Evolutionary conservation across 2,888 invertebrate species (phyloP), one percentile per base, ranked within the genome.

Genomic region (Tetragonula carbonaria): DNA sequence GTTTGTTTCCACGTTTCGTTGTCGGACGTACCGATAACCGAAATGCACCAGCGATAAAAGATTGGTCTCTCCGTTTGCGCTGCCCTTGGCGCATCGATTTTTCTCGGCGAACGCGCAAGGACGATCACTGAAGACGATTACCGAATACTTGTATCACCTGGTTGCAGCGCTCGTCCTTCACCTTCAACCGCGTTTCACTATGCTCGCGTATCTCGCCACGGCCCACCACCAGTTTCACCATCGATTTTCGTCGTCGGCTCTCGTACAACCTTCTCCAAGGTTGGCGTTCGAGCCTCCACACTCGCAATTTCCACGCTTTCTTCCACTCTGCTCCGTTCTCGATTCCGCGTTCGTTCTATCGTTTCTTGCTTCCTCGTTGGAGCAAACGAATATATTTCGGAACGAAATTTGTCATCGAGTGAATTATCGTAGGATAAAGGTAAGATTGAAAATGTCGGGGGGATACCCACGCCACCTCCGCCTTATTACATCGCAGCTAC

Each of bases 141-240:
- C 78, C 86, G 82, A 89, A 90, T 86, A 89, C 80, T 85, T 81
- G 89, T 89, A 90, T 89, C 89, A 88, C 80, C 83, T 77, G 78
- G 77, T 80, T 74, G 83, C 86, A 71, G 80, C 80, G 72, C 76
- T 78, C 88, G 90, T 87, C 90, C 89, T 89, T 89, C 90, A 89
- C 89, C 89, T 89, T 89, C 88, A 89, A 83, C 86, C 88, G 45
- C 45, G 72, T 89, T 89, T 89, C 83, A 77, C 78, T 85, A 82
- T 81, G 77, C 73, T 78, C 82, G 67, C 82, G 74, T 85, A 88
- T 89, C 90, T 86, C 85, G 68, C 84, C 66, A 63, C 84, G 74
- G 83, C 90, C 84, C 78, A 85, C 84, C 78, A 70, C 87, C 78
- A 84, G 80, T 84, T 86, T 86, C 82, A 86, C 86, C 90, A 89